Conservation (phyloP, 1,140 invertebrate species). For the Caenorhabditis latens region DNA sequence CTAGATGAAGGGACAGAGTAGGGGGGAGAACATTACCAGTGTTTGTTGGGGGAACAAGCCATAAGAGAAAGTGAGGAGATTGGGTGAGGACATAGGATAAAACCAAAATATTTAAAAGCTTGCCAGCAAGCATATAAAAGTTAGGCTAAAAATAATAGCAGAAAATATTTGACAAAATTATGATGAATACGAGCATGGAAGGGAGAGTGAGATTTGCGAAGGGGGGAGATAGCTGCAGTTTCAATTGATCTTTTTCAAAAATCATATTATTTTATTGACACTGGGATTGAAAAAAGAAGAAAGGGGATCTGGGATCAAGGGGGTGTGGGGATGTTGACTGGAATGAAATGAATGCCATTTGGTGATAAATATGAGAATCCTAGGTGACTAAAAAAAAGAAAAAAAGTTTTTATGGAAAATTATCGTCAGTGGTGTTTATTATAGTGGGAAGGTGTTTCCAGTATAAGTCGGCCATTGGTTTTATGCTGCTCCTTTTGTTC, state of each 20-base stretch:
- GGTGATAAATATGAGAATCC: not conserved
- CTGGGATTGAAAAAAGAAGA: not conserved
- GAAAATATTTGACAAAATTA: no score
- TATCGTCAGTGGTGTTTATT: not conserved
- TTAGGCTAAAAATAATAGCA: not conserved
- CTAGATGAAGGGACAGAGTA: not conserved
- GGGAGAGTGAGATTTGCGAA: no score
- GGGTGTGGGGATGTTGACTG: not conserved
- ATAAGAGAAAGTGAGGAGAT: not conserved
- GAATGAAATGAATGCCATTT: not conserved
- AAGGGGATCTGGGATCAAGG: constrained; percentile 11
- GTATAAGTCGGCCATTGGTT: not conserved
- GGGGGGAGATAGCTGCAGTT: no score
- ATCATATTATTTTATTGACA: not conserved
- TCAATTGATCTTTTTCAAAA: no score
- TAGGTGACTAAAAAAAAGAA: not conserved
- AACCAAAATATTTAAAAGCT: not conserved
- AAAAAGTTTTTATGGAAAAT: not conserved
- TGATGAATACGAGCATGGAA: no score
- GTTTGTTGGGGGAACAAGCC: not conserved
- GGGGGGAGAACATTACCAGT: not conserved
- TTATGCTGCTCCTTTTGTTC: not conserved
- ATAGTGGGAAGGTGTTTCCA: not conserved
- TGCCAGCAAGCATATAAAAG: not conserved
- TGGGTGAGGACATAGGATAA: not conserved